Conservation (phyloP, 92 coral and sea anemone genomes). For the Meandrina meandrites region DNA sequence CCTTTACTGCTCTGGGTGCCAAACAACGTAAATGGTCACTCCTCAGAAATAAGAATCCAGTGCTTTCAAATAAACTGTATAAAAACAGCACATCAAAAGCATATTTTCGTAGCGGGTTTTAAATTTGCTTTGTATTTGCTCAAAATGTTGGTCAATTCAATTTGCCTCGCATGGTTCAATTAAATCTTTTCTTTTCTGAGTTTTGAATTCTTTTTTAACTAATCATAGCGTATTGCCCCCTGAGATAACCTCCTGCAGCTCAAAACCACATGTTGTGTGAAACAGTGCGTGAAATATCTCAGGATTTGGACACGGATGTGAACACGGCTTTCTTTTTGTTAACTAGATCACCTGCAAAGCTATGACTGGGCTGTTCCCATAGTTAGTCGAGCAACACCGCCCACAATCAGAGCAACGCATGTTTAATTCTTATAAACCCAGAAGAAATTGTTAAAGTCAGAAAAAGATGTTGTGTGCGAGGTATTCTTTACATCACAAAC, state of each 20-base stretch:
- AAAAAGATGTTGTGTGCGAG: not conserved
- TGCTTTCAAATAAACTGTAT: not conserved
- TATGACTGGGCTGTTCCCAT: not conserved
- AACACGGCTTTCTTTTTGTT: not conserved
- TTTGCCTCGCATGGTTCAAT: not conserved
- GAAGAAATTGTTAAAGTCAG: not conserved
- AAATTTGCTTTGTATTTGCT: not conserved
- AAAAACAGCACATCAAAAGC: not conserved
- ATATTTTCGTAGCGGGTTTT: not conserved
- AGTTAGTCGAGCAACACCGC: not conserved
- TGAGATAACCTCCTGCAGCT: constrained; percentile 1
- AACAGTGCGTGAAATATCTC: constrained; percentile 12
- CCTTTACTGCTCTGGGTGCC: not conserved
- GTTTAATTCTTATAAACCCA: not conserved
- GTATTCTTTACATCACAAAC: not conserved
- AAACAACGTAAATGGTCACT: not conserved
- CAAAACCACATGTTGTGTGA: constrained; percentile 13
- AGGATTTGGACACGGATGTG: not conserved
- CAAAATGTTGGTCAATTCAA: not conserved
- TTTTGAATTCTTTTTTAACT: constrained; percentile 11
- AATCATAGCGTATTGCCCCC: constrained; percentile 3
- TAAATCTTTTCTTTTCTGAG: not conserved
- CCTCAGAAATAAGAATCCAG: not conserved
- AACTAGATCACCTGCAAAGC: constrained; percentile 24
- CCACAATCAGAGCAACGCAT: not conserved